Conservation (phyloP, 2,888 invertebrate species). For the Cosmia trapezina region DNA sequence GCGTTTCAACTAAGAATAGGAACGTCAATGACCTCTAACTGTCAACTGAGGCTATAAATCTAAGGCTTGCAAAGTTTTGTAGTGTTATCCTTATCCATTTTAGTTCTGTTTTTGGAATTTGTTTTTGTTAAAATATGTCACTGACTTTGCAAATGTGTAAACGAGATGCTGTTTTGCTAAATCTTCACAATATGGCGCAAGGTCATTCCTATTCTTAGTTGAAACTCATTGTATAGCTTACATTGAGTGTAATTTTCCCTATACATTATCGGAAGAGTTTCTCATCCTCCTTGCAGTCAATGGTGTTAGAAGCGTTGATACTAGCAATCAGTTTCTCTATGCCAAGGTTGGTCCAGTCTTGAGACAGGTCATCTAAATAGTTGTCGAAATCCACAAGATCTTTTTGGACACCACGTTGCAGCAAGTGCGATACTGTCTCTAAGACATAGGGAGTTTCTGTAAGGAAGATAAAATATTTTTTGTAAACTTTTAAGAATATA, state of each 20-base stretch:
- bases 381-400: slow-evolving; percentile 98
- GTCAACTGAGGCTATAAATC: no score
- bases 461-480: slow-evolving; percentile 48
- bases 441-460: slow-evolving; percentile 88
- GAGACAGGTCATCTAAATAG: slow-evolving; percentile 96
- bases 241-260: slow-evolving; percentile 18
- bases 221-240: slow-evolving; percentile 17
- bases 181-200: no score
- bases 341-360: slow-evolving; percentile 96
- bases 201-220: no score
- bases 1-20: no score
- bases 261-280: slow-evolving; percentile 60
- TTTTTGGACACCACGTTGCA: slow-evolving; percentile 93
- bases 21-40: no score
- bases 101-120: no score
- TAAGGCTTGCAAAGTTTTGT: no score
- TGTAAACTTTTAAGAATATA: no score
- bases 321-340: slow-evolving; percentile 83
- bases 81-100: no score
- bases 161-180: no score
- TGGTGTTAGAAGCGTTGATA: slow-evolving; percentile 74
- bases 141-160: no score
- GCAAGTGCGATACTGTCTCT: slow-evolving; percentile 92
- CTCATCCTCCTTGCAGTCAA: slow-evolving; percentile 66
- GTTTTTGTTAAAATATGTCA: no score